Evolutionary conservation across 2,888 invertebrate genomes (phyloP).

Genomic region (Teleogryllus oceanicus): DNA sequence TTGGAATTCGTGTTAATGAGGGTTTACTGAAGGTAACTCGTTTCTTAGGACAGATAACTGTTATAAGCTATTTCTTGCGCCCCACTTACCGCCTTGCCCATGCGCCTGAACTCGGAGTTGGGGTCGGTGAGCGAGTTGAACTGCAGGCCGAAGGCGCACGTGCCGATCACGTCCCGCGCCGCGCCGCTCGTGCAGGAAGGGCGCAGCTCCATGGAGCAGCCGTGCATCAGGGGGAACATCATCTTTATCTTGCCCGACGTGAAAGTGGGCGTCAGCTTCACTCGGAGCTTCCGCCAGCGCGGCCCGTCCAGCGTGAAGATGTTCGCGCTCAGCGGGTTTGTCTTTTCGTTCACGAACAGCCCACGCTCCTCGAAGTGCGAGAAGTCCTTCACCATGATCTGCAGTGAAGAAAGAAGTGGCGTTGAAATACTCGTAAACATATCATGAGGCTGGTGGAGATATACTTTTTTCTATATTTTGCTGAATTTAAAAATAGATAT

Average conservation of each 20-base stretch:
- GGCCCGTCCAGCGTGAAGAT: constrained; percentile 33
- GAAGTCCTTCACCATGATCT: constrained; percentile 1
- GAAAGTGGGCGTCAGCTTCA: constrained; percentile 36
- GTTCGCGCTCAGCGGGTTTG: constrained; percentile 32
- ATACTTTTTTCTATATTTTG: too few relatives aligned
- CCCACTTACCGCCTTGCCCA: constrained; percentile 42
- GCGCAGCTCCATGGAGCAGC: constrained; percentile 30
- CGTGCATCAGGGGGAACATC: constrained; percentile 33
- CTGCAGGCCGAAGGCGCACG: constrained; percentile 60
- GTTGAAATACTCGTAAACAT: too few relatives aligned
- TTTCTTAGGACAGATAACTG: too few relatives aligned
- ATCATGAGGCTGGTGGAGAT: too few relatives aligned
- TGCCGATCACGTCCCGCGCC: constrained; percentile 56
- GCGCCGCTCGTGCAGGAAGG: constrained; percentile 20
- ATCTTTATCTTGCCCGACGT: constrained; percentile 36
- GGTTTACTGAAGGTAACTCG: too few relatives aligned
- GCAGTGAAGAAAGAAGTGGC: neutral
- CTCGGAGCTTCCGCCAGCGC: constrained; percentile 32
- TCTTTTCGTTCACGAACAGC: constrained; percentile 25
- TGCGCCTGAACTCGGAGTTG: constrained; percentile 53
- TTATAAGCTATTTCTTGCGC: too few relatives aligned
- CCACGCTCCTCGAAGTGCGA: neutral
- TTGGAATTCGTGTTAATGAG: too few relatives aligned
- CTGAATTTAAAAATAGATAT: too few relatives aligned
- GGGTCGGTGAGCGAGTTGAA: constrained; percentile 57